phyloP scores from a whole-genome alignment of 2,888 invertebrate species.

The Volucella inanis region DNA sequence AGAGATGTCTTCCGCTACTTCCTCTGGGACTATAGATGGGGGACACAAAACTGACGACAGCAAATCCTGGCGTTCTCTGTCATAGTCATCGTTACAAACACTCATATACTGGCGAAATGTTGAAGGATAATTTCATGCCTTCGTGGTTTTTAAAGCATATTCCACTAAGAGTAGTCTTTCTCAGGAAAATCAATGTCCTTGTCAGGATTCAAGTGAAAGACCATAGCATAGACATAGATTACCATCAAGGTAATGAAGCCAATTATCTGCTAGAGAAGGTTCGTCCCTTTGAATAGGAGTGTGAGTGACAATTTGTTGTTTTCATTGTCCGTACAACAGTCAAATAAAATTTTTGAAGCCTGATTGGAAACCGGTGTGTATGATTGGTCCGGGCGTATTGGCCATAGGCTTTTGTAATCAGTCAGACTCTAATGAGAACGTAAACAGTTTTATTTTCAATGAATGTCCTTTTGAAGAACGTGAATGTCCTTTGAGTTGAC shows the following conservation, averaged over 20 bases:
- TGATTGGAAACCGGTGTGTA: conserved; percentile 35
- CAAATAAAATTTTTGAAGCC: conserved; percentile 15
- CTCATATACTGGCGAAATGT: neutral
- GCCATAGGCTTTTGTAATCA: conserved; percentile 29
- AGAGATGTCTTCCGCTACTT: neutral
- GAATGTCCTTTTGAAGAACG: conserved; percentile 39
- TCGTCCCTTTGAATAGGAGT: neutral
- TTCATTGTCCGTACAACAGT: conserved; percentile 18
- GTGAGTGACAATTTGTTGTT: conserved; percentile 34
- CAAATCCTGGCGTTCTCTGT: neutral
- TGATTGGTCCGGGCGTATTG: conserved; percentile 29
- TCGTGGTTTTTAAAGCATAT: conserved; percentile 43
- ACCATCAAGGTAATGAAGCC: conserved; percentile 4
- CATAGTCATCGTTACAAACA: neutral
- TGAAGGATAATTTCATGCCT: conserved; percentile 54
- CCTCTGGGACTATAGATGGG: too few relatives aligned
- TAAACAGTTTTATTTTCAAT: conserved; percentile 29
- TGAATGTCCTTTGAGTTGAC: neutral
- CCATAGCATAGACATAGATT: neutral
- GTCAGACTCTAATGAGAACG: conserved; percentile 43
- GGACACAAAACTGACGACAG: neutral
- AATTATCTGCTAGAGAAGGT: conserved; percentile 9
- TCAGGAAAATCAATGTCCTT: conserved; percentile 37
- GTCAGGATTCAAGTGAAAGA: conserved; percentile 5
- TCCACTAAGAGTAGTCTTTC: neutral